Evolutionary conservation across 2,797 vertebrate genomes (phyloP).

Genomic region (Onychomys arenicola): DNA sequence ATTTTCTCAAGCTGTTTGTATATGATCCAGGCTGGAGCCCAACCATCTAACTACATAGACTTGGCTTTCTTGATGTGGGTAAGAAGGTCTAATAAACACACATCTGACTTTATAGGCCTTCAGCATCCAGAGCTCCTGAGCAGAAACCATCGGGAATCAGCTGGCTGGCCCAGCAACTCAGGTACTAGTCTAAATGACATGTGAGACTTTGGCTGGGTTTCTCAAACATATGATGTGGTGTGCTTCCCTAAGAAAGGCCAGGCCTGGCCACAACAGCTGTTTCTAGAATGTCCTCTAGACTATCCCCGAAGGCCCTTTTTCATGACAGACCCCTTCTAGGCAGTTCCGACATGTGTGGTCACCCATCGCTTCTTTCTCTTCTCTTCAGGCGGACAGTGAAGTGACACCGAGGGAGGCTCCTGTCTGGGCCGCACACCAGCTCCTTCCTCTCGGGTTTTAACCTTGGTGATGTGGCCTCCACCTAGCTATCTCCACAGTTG

Average conservation of each 20-base stretch:
- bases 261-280: neutral
- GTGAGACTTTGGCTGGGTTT: no score
- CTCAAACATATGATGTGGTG: neutral
- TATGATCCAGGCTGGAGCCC: neutral
- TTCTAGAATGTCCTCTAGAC: neutral
- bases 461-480: rapidly evolving
- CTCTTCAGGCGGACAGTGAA: constrained; percentile 53
- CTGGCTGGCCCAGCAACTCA: constrained; percentile 84
- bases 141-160: constrained; percentile 80
- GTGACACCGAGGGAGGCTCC: neutral
- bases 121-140: constrained; percentile 88
- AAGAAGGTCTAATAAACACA: neutral
- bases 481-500: neutral
- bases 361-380: neutral
- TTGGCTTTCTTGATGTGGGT: neutral
- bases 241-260: neutral
- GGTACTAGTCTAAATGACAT: constrained; percentile 82
- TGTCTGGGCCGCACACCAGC: neutral
- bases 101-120: constrained; percentile 84
- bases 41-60: neutral
- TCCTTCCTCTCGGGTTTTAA: rapidly evolving
- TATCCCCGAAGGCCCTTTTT: neutral
- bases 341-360: neutral
- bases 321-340: neutral
- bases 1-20: neutral